phyloP scores from a whole-genome alignment of 2,888 invertebrate genomes.

The Cephus rjabovi region DNA sequence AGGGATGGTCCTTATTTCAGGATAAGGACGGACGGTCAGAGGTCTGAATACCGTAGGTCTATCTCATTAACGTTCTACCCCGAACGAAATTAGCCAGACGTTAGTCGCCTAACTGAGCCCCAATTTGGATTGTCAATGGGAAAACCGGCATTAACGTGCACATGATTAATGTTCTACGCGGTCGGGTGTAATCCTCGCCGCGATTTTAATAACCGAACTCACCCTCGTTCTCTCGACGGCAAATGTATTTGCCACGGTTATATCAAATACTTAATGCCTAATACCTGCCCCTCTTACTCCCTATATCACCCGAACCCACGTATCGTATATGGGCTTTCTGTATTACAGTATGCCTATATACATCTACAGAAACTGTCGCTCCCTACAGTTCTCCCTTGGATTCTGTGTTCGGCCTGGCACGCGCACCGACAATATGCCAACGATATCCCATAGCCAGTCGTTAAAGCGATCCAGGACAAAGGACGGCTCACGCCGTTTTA shows the following conservation, averaged over 20 bases:
- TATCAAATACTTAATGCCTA: constrained; percentile 22
- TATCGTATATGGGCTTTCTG: background rate
- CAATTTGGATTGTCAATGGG: constrained; percentile 11
- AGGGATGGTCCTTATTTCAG: background rate
- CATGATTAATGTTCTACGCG: constrained; percentile 48
- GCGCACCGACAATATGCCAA: constrained; percentile 29
- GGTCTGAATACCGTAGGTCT: background rate
- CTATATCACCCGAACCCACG: background rate
- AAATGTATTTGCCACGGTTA: constrained; percentile 21
- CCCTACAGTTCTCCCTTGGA: background rate
- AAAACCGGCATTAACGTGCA: constrained; percentile 22
- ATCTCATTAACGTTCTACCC: background rate
- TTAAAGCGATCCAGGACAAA: constrained; percentile 24
- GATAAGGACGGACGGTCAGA: background rate
- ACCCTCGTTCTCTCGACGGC: constrained; percentile 9
- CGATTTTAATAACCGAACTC: constrained; percentile 49
- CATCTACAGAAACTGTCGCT: background rate
- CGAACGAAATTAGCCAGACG: constrained; percentile 42
- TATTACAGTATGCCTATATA: background rate
- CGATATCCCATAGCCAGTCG: constrained; percentile 28
- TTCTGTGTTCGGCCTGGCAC: constrained; percentile 18
- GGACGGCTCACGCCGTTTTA: background rate
- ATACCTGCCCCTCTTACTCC: background rate
- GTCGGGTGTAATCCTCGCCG: constrained; percentile 32
- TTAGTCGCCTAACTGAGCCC: constrained; percentile 20